Base-by-base conservation (phyloP, 1,140 invertebrate species). In the Drosophila repleta region DNA sequence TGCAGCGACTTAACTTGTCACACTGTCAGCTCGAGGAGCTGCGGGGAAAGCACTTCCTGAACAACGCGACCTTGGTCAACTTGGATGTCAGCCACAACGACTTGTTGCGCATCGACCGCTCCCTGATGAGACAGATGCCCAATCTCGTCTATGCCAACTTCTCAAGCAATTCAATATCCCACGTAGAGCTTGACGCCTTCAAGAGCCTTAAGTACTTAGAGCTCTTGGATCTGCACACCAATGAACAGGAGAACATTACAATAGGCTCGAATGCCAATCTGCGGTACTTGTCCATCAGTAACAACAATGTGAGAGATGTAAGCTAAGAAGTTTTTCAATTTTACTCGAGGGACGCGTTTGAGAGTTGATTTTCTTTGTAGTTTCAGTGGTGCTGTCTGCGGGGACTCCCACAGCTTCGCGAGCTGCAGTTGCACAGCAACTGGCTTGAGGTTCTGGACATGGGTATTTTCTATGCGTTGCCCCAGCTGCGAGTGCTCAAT, bases 21-120 rank as follows among this genome's bases (percentile, higher is more conserved):
- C 46, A 66, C 39, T 74, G 64, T 13, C 56, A 73, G 15, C 29
- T 88, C 49, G 74, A 76, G 18, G 61, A 60, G 35, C 57, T 90
- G 37, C 61, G 79, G 3, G 63, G 18, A 0, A 18, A 60, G 10
- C 68, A 78, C 5, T 91, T 90, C 70, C 10, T 49, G 1, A 37
- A 51, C 4, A 60, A 55, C 20, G 63, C 71, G 0, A 55, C 57
- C 10, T 24, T 91, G 0, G n/a, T 57, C 32, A 75, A 24, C 41
- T 39, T 91, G 1, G 88, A 91, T 74, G 70, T 48, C 11, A 90
- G 88, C 62, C 62, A 45, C 56, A 91, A 91, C 51, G 71, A 77
- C 17, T 53, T 91, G 11, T 52, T 55, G 20, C 4, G 49, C 0
- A 53, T 91, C 5, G 77, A 48, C 0, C 20, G 32, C 3, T 39